These are phyloP conservation scores for Dendrolimus houi DNA, from an alignment of 2,888 invertebrate genomes.

Conservation along the genomic window DNA sequence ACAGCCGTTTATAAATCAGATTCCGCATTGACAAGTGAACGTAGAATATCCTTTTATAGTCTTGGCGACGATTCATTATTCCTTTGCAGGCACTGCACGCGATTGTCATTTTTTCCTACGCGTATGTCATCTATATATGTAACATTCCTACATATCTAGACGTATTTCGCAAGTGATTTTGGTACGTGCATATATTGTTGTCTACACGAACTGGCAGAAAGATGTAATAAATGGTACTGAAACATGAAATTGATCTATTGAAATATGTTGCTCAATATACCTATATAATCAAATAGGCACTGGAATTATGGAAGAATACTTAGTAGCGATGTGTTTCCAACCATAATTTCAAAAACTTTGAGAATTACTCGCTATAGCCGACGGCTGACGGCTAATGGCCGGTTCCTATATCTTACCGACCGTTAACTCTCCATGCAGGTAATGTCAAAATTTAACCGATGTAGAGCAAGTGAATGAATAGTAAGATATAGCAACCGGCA, in stretches of 20 bases:
- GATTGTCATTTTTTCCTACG: background rate
- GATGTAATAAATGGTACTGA: background rate
- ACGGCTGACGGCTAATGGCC: no score
- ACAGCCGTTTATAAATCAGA: background rate
- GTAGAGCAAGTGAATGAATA: no score
- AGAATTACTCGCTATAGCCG: no score
- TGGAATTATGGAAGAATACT: no score
- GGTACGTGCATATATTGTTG: background rate
- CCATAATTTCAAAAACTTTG: no score
- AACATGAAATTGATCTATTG: background rate
- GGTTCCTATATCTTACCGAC: no score
- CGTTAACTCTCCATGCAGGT: no score
- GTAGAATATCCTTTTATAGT: conserved; percentile 1
- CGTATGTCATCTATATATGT: background rate
- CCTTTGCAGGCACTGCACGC: background rate
- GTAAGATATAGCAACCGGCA: no score
- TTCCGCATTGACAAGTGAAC: background rate
- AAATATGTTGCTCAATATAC: background rate
- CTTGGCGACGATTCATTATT: background rate
- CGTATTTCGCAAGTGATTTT: background rate
- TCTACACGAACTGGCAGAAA: background rate
- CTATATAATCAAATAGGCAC: no score
- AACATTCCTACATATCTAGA: background rate
- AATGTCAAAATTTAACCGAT: no score
- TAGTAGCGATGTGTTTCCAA: no score